A percentile compares a stretch with the other conserved stretches of the same genome.
phyloP scores from a whole-genome alignment of 2,888 invertebrate genomes.

The Molorchus minor region DNA sequence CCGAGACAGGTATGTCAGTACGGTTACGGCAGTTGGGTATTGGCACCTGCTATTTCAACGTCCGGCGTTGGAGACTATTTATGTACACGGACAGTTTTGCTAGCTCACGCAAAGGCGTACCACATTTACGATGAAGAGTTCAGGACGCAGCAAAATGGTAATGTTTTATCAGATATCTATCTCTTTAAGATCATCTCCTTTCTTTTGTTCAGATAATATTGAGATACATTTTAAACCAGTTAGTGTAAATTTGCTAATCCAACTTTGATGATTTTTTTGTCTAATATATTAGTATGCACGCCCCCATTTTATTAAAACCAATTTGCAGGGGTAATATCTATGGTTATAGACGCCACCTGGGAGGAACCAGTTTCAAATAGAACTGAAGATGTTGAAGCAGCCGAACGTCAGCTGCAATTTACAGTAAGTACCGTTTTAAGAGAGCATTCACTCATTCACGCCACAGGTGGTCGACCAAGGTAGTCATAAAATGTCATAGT shows the following conservation, averaged over 20 bases:
- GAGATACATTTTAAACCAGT: not conserved
- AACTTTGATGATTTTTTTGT: not conserved
- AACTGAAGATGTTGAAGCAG: slow-evolving; percentile 65
- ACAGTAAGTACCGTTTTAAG: no score
- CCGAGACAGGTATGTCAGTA: slow-evolving; percentile 53
- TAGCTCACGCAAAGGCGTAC: slow-evolving; percentile 73
- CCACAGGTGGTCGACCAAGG: no score
- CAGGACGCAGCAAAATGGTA: not conserved
- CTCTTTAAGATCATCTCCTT: not conserved
- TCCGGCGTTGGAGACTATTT: slow-evolving; percentile 69
- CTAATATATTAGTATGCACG: not conserved
- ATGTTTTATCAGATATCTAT: not conserved
- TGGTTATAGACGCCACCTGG: slow-evolving; percentile 66
- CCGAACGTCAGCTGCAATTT: slow-evolving; percentile 68
- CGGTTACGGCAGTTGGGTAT: slow-evolving; percentile 53
- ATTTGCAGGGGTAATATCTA: not conserved
- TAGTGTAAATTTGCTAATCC: not conserved
- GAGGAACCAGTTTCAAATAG: slow-evolving; percentile 68
- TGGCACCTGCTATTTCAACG: slow-evolving; percentile 63
- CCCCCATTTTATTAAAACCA: not conserved
- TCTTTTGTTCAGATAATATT: not conserved
- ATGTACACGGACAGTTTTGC: slow-evolving; percentile 70
- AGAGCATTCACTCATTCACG: no score
- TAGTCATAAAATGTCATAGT: no score
- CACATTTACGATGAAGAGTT: slow-evolving; percentile 4